Evolutionary conservation across 2,797 vertebrate species (phyloP), one percentile per base, ranked within the genome.

Genomic region (Streptopelia turtur): DNA sequence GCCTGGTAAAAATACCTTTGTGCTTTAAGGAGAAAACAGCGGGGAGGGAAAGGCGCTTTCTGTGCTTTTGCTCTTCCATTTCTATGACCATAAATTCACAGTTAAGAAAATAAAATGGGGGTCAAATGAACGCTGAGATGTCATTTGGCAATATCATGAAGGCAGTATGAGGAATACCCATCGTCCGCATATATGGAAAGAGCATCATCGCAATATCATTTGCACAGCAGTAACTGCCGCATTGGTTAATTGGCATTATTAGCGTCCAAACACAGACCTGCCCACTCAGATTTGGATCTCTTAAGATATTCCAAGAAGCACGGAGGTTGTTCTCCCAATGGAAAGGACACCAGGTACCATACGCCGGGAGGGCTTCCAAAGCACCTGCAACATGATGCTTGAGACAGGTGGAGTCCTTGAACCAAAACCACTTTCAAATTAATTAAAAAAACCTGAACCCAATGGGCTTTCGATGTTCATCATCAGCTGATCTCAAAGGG

Each of bases 201-300:
- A 56, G 25, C 85, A 45, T 13, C 6, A 18, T 18, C 1, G 1
- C 10, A 24, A 9, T 27, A 10, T 3, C 12, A 24, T 6, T 63
- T 56, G 18, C 27, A 27, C 22, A 64, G 25, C 37, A 10, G 9
- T 18, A 17, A 50, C 0, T 4, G n/a, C 27, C 16, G 1, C 1
- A 28, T 9, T 18, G 25, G 16, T 25, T n/a, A 30, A 57, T 3
- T 28, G 43, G 20, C 10, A 5, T 15, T 16, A 6, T 20, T 0
- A 10, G 25, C 5, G 12, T 17, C 39, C 68, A 30, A 24, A 33
- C 28, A 21, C 14, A 60, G 59, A 49, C 13, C 16, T 68, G 37
- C 33, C 49, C 47, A 13, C n/a, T 1, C 25, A 1, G 4, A 14
- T 5, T 47, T 11, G 35, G 15, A 27, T 1, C n/a, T 13, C 25